Conservation (phyloP, 2,113 vertebrate species). For the Calidris pugnax region DNA sequence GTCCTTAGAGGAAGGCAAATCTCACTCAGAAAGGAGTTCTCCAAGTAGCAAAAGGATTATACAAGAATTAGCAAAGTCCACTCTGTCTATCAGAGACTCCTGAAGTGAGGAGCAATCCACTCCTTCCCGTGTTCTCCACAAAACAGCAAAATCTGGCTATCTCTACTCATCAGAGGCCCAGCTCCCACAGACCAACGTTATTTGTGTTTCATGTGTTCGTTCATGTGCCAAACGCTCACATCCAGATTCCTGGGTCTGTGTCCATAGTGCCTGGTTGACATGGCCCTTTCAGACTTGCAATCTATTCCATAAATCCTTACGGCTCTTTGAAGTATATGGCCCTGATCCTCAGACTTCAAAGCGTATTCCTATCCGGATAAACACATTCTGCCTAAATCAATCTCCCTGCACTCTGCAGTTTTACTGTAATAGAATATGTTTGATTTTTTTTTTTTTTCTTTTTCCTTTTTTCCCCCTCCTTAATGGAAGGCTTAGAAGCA, state of each 20-base stretch:
- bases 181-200: not conserved
- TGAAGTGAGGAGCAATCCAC: not conserved
- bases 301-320: not conserved
- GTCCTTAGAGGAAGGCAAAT: not conserved
- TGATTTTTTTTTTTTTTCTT: not conserved
- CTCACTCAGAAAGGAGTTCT: not conserved
- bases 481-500: not conserved
- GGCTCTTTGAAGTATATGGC: slow-evolving; percentile 2
- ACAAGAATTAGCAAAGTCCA: not conserved
- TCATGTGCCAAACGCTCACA: not conserved
- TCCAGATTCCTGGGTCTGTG: not conserved
- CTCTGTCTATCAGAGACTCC: not conserved
- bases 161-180: not conserved
- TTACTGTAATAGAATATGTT: not conserved
- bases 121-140: not conserved
- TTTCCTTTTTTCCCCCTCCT: too few relatives aligned
- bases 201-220: not conserved
- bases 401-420: not conserved
- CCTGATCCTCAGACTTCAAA: not conserved
- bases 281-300: not conserved
- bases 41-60: not conserved
- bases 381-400: not conserved
- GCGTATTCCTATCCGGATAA: not conserved
- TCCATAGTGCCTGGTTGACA: not conserved
- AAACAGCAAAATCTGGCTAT: not conserved